Conservation (phyloP, 2,113 vertebrate genomes). For the Ranitomeya imitator region DNA sequence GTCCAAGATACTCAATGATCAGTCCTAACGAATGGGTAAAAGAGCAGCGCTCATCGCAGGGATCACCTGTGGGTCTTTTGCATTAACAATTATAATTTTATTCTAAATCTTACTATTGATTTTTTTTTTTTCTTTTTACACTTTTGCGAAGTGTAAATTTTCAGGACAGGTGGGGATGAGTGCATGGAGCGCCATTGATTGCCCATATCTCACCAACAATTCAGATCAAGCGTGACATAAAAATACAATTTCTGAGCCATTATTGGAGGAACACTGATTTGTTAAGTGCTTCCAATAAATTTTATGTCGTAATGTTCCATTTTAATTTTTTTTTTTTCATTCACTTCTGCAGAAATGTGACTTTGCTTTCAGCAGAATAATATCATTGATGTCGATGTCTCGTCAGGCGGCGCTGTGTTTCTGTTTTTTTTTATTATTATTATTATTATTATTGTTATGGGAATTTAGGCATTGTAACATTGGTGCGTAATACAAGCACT, state of each 20-base stretch:
- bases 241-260: conserved; percentile 56
- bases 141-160: conserved; percentile 14
- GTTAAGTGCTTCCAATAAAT: conserved; percentile 55
- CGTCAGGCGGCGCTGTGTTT: conserved; percentile 16
- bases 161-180: not conserved
- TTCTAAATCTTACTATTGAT: conserved; percentile 29
- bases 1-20: not conserved
- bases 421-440: not conserved
- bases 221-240: conserved; percentile 52
- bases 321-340: conserved; percentile 4
- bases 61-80: not conserved
- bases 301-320: conserved; percentile 5
- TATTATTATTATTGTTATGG: not conserved
- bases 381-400: not conserved
- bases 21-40: not conserved
- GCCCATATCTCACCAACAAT: conserved; percentile 39
- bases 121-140: conserved; percentile 26
- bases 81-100: not conserved
- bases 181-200: conserved; percentile 43
- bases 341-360: conserved; percentile 39
- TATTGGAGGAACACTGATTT: conserved; percentile 45
- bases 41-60: not conserved
- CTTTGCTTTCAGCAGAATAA: conserved; percentile 34
- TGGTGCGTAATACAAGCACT: not conserved
- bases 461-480: not conserved